These are phyloP conservation scores for Malthinus seriepunctatus DNA, from an alignment of 2,888 invertebrate genomes.

Conservation along the genomic window DNA sequence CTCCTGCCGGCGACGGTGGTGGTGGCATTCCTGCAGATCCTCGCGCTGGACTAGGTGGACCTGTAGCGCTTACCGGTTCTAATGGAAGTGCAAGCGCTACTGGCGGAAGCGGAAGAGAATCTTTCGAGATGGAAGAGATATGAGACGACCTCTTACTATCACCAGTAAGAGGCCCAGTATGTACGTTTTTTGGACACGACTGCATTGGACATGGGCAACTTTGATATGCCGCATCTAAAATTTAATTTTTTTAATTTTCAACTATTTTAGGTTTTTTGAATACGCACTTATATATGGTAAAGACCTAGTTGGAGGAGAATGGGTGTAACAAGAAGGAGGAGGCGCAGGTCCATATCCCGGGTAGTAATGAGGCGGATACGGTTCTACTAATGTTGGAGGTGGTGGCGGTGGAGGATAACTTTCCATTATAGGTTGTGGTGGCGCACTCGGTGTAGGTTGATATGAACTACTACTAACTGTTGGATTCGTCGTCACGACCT, in stretches of 20 bases:
- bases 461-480: conserved; percentile 52
- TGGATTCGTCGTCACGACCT: conserved; percentile 52
- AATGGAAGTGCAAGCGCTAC: conserved; percentile 57
- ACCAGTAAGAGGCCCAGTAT: conserved; percentile 98
- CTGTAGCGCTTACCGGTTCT: conserved; percentile 58
- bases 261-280: neutral
- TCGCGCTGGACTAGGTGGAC: conserved; percentile 70
- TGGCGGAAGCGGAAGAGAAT: conserved; percentile 53
- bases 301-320: conserved; percentile 64
- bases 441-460: conserved; percentile 50
- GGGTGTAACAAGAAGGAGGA: conserved; percentile 61
- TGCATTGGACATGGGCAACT: conserved; percentile 89
- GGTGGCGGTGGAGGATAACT: conserved; percentile 53
- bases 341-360: conserved; percentile 52
- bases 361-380: conserved; percentile 58
- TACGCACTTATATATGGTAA: conserved; percentile 67
- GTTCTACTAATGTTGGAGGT: conserved; percentile 56
- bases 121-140: conserved; percentile 51
- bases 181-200: conserved; percentile 98
- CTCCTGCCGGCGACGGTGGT: conserved; percentile 61
- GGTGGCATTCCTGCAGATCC: conserved; percentile 70
- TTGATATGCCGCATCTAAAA: conserved; percentile 62
- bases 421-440: conserved; percentile 47
- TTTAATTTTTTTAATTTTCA: conserved; percentile 24
- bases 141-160: conserved; percentile 73